Evolutionary conservation across 2,797 vertebrate species (phyloP), one percentile per base, ranked within the genome.

Genomic region (Gallinago nigripennis): DNA sequence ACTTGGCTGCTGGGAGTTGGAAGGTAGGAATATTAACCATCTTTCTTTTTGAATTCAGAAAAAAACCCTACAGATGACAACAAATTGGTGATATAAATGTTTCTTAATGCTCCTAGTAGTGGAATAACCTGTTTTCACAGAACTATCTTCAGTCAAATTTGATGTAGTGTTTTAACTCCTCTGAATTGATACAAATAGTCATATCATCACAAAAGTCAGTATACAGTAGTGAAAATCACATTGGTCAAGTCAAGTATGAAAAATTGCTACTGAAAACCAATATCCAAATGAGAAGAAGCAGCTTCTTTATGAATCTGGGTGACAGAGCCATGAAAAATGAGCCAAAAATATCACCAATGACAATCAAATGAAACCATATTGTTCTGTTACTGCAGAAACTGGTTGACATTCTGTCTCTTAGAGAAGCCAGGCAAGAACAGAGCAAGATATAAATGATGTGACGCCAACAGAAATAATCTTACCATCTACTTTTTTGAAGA

Each of bases 1-100:
- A 99, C 98, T 98, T 99, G 97, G 99, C 99, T 79, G 99, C 99
- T 72, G 99, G 99, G 95, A 99, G 99, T 95, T 99, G 99, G 99
- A 99, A 99, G 99, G 99, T 99, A 98, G 86, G 98, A 92, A 33
- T 72, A 31, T 76, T 91, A 78, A 20, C 93, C 0, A 0, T 43
- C 9, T 51, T 72, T 63, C 27, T 35, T 65, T 48, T 75, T 79
- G 27, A n/a, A 0, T 58, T 86, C 2, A 4, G 69, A 69, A 84
- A 18, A 18, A 50, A 4, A 1, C 7, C 25, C 16, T 58, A 14
- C 24, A 63, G 46, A 23, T 76, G 33, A n/a, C 31, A 61, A 21
- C n/a, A 75, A 31, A 10, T 8, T 25, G 45, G 25, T 84, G 35
- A 50, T 79, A 20, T 4, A 24, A 86, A 24, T 35, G 19, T 50